Evolutionary conservation across 2,113 vertebrate species (phyloP).

Genomic region (Ardeotis arabs): DNA sequence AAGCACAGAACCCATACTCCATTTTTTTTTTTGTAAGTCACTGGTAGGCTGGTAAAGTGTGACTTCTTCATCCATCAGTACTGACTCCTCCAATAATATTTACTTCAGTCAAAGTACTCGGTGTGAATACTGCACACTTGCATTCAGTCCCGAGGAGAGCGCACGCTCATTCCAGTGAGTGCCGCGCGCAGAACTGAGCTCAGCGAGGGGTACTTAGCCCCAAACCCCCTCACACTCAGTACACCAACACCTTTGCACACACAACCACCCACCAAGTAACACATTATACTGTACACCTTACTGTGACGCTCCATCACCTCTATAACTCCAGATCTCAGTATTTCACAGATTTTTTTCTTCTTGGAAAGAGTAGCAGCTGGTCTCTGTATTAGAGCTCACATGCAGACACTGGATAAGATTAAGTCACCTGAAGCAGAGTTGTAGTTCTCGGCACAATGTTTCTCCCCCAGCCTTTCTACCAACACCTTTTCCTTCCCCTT

Average conservation of each 20-base stretch:
- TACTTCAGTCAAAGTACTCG: not conserved
- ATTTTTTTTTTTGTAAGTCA: not conserved
- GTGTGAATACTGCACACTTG: not conserved
- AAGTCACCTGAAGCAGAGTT: not conserved
- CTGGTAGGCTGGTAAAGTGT: not conserved
- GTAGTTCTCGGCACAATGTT: accelerated
- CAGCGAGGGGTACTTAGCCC: accelerated
- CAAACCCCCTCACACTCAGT: accelerated
- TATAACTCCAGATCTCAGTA: accelerated
- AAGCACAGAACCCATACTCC: not conserved
- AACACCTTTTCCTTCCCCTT: not conserved
- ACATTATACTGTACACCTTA: not conserved
- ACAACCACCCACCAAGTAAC: not conserved
- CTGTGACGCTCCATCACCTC: not conserved
- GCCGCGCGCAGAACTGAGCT: not conserved
- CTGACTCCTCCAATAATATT: not conserved
- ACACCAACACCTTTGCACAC: not conserved
- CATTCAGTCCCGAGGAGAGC: not conserved
- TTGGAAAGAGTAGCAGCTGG: not conserved
- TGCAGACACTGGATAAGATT: not conserved
- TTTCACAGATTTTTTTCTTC: not conserved
- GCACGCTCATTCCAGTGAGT: not conserved
- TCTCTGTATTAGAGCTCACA: not conserved
- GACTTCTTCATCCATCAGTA: not conserved
- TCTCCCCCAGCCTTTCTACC: not conserved